These are phyloP conservation scores for Mormyrus proboscirostris DNA, from an alignment of 2,797 vertebrate genomes.

Conservation along the genomic window DNA sequence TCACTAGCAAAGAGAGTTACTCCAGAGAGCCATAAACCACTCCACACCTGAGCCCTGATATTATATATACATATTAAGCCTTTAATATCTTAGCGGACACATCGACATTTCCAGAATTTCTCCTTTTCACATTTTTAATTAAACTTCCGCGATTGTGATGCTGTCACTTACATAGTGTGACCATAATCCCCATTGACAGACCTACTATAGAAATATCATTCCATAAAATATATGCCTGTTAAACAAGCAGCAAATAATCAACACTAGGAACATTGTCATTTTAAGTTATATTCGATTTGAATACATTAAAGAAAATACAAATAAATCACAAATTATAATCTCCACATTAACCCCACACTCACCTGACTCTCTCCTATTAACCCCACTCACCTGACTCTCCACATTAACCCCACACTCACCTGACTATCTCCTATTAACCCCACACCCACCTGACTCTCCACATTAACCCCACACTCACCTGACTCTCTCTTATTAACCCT, in stretches of 20 bases:
- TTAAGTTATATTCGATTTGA: neutral
- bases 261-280: neutral
- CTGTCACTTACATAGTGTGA: neutral
- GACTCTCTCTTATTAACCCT: neutral
- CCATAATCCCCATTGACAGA: neutral
- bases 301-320: neutral
- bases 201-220: neutral
- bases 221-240: neutral
- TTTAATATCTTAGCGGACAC: neutral
- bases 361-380: too few relatives aligned
- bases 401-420: too few relatives aligned
- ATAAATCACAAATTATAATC: neutral
- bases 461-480: neutral
- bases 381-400: too few relatives aligned
- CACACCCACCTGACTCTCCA: neutral
- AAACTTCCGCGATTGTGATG: neutral
- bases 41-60: neutral
- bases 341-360: too few relatives aligned
- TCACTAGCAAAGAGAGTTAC: neutral
- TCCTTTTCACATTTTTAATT: neutral
- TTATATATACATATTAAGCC: neutral
- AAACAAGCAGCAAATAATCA: neutral
- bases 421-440: too few relatives aligned
- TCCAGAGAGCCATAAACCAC: neutral
- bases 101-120: neutral